Conservation (phyloP, 2,113 vertebrate genomes). For the Sapajus apella region DNA sequence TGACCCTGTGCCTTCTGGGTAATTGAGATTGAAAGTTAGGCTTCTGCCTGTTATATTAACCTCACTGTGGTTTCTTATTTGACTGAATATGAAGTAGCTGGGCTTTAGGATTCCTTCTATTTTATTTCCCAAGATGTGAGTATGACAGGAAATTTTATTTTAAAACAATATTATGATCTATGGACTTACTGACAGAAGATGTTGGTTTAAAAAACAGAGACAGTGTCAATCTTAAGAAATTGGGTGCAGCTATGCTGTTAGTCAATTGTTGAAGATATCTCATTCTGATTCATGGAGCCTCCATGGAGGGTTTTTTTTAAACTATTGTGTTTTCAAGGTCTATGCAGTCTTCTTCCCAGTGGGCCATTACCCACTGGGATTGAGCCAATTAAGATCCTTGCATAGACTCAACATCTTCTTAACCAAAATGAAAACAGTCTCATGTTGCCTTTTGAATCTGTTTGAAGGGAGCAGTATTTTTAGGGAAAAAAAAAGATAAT, state of each 20-base stretch:
- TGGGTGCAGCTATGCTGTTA: not conserved
- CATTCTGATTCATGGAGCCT: slow-evolving; percentile 17
- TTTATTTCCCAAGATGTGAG: slow-evolving; percentile 56
- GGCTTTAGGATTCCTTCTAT: slow-evolving; percentile 49
- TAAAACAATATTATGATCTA: slow-evolving; percentile 58
- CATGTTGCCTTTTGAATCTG: slow-evolving; percentile 54
- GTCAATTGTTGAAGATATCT: not conserved
- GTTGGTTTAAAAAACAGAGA: not conserved
- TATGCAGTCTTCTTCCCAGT: not conserved
- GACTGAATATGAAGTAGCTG: slow-evolving; percentile 47
- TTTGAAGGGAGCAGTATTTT: slow-evolving; percentile 52
- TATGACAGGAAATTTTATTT: slow-evolving; percentile 71
- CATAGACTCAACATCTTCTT: slow-evolving; percentile 49
- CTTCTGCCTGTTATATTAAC: not conserved
- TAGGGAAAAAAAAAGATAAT: slow-evolving; percentile 57
- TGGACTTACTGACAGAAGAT: slow-evolving; percentile 42
- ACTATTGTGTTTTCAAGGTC: slow-evolving; percentile 46
- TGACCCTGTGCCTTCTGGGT: slow-evolving; percentile 32
- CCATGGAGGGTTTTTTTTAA: not conserved
- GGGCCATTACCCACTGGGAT: slow-evolving; percentile 21
- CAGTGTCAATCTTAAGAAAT: slow-evolving; percentile 57
- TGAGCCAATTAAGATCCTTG: slow-evolving; percentile 26
- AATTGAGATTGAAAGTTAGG: slow-evolving; percentile 50
- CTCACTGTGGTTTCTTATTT: slow-evolving; percentile 42
- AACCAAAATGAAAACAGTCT: slow-evolving; percentile 60